These are phyloP conservation scores for Indri indri DNA, from an alignment of 2,113 vertebrate species.

Conservation along the genomic window DNA sequence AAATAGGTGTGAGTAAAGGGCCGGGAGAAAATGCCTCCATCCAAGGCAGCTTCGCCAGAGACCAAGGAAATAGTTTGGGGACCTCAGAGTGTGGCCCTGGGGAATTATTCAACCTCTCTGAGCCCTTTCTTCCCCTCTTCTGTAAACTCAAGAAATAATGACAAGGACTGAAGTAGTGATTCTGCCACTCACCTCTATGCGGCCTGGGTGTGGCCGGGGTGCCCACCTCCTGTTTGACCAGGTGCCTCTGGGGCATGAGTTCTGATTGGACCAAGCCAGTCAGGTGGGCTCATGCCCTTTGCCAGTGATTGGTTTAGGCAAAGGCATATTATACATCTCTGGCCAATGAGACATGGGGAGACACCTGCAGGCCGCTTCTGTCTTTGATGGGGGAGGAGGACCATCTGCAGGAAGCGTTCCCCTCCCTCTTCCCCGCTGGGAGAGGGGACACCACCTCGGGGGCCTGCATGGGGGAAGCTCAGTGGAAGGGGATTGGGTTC, in stretches of 20 bases:
- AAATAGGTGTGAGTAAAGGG: accelerated
- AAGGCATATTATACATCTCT: not conserved
- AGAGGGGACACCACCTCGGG: not conserved
- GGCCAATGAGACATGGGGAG: conserved; percentile 12
- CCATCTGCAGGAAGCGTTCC: not conserved
- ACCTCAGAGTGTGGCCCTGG: not conserved
- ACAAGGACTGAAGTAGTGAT: not conserved
- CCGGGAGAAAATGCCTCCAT: not conserved
- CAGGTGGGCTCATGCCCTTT: not conserved
- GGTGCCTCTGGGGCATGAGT: not conserved
- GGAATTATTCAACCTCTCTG: not conserved
- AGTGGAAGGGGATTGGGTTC: not conserved
- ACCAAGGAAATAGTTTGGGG: not conserved
- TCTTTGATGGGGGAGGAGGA: not conserved
- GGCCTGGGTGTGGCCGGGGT: not conserved
- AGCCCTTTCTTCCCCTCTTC: not conserved
- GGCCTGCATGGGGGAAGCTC: not conserved
- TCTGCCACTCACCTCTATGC: accelerated
- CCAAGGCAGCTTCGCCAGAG: not conserved
- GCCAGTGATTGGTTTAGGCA: not conserved
- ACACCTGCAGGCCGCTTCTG: not conserved
- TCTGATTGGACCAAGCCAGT: not conserved
- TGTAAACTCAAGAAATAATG: not conserved
- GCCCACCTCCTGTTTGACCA: not conserved
- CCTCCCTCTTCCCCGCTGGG: not conserved